phyloP scores from a whole-genome alignment of 2,113 vertebrate species.

The Lepus timidus region DNA sequence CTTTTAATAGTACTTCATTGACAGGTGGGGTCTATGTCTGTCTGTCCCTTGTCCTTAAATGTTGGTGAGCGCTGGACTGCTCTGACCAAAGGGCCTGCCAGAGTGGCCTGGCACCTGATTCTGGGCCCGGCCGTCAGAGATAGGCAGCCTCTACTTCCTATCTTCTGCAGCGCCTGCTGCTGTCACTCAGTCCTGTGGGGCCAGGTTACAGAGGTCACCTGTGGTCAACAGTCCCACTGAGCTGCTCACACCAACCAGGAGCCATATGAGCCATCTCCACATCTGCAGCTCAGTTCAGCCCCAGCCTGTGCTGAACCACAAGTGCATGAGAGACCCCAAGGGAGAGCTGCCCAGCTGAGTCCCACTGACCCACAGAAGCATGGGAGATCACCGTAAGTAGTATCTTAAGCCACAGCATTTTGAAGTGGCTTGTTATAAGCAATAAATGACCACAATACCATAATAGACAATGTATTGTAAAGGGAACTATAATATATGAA shows the following conservation, averaged over 20 bases:
- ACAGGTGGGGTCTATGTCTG: not conserved
- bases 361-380: not conserved
- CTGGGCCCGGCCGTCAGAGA: not conserved
- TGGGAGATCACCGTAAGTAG: not conserved
- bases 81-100: not conserved
- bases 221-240: not conserved
- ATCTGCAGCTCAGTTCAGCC: not conserved
- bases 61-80: not conserved
- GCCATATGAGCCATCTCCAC: not conserved
- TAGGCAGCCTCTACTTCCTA: not conserved
- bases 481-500: not conserved
- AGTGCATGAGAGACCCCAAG: not conserved
- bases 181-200: not conserved
- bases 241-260: not conserved
- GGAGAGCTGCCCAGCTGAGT: not conserved
- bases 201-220: not conserved
- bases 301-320: not conserved
- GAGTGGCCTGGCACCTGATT: not conserved
- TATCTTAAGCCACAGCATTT: not conserved
- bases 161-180: not conserved
- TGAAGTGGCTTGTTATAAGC: not conserved
- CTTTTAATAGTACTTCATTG: not conserved
- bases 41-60: not conserved
- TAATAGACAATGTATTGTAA: not conserved
- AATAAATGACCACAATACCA: conserved; percentile 18